Percentiles rank a stretch among this genome's conserved stretches.
phyloP scores from a whole-genome alignment of 2,113 vertebrate genomes.

The Charina bottae region DNA sequence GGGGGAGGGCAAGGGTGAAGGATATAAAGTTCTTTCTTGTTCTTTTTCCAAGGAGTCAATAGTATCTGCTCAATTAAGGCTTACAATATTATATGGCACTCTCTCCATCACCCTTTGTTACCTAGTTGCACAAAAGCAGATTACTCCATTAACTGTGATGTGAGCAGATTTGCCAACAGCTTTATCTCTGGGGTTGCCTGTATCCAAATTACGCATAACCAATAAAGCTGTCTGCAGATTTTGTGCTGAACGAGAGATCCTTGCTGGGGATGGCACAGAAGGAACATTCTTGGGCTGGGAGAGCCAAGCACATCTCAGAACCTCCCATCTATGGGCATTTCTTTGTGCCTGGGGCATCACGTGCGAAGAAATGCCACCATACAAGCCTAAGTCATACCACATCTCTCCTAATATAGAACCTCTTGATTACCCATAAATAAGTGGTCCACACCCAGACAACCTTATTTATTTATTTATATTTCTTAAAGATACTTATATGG shows the following conservation, averaged over 20 bases:
- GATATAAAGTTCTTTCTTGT: neutral
- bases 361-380: too few relatives aligned
- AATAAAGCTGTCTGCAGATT: neutral
- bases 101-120: constrained; percentile 2
- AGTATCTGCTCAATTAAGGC: neutral
- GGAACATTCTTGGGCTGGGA: neutral
- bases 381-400: neutral
- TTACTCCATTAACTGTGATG: neutral
- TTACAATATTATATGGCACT: neutral
- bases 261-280: neutral
- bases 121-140: constrained; percentile 5
- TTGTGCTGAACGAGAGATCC: neutral
- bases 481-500: too few relatives aligned
- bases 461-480: neutral
- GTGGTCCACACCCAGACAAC: neutral
- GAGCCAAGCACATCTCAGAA: neutral
- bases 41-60: neutral
- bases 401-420: neutral
- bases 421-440: neutral
- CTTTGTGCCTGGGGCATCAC: neutral
- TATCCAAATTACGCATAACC: neutral
- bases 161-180: neutral
- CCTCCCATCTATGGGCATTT: neutral
- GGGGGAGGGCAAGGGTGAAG: neutral
- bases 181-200: neutral